These are phyloP conservation scores for Cosmia trapezina DNA, from an alignment of 2,888 invertebrate species.

Conservation along the genomic window DNA sequence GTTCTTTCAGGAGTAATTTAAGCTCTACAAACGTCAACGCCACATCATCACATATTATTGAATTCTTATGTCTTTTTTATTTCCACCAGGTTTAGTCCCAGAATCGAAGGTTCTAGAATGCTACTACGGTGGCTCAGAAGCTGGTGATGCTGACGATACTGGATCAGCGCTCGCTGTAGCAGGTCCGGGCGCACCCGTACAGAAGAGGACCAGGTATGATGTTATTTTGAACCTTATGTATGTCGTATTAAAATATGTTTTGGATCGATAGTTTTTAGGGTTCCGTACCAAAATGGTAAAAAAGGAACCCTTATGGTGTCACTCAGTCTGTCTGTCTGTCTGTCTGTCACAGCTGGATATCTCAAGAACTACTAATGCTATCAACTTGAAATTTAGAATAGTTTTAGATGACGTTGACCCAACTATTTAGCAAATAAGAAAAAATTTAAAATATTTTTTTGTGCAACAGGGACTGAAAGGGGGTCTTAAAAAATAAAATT, in stretches of 20 bases:
- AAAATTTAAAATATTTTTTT: too few species aligned
- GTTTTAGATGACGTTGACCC: too few species aligned
- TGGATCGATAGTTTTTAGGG: too few species aligned
- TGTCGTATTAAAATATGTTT: not conserved
- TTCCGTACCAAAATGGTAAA: too few species aligned
- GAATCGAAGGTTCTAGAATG: conserved; percentile 91
- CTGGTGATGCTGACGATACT: conserved; percentile 83
- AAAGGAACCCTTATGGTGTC: too few species aligned
- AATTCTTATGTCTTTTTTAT: not conserved
- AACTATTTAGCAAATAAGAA: too few species aligned
- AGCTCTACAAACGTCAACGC: not conserved
- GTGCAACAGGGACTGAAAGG: too few species aligned
- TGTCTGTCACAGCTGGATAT: too few species aligned
- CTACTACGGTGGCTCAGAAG: conserved; percentile 85
- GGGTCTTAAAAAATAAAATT: too few species aligned
- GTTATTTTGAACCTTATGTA: not conserved
- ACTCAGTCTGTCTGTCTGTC: too few species aligned
- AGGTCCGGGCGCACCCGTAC: conserved; percentile 81
- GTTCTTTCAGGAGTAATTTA: not conserved
- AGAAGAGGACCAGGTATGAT: conserved; percentile 90
- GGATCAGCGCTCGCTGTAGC: conserved; percentile 81
- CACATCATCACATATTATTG: not conserved
- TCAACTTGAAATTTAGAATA: too few species aligned
- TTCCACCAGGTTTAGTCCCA: conserved; percentile 85
- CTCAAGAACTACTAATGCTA: too few species aligned